Conservation (phyloP, 37 sponge, comb jelly and placozoan genomes). For the Hexactinellida sp. region DNA sequence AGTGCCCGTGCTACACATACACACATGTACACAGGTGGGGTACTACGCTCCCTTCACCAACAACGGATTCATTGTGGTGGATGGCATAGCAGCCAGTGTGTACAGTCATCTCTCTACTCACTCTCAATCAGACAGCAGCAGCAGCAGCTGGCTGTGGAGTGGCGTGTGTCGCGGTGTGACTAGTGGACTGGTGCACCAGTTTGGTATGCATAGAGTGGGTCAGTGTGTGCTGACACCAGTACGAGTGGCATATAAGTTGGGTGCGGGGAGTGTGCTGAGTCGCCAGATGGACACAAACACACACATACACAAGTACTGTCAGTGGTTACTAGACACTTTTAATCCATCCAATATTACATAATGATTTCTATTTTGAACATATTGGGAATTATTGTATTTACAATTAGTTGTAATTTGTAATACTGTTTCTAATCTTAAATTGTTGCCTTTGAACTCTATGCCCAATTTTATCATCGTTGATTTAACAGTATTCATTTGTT, state of each 20-base stretch:
- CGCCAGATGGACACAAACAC: neutral
- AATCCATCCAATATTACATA: neutral
- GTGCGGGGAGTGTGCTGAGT: neutral
- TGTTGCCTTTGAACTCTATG: no score
- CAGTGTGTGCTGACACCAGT: neutral
- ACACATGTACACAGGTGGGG: neutral
- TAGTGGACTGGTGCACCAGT: neutral
- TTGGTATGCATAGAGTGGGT: neutral
- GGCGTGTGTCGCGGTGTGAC: neutral
- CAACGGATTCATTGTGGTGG: neutral
- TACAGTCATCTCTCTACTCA: neutral
- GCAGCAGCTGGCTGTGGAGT: no score
- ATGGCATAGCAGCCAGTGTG: neutral
- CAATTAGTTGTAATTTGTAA: no score
- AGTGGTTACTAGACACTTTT: neutral
- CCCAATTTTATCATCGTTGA: no score
- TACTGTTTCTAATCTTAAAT: no score
- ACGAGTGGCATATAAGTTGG: neutral
- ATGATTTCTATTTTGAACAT: neutral
- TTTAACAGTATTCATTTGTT: no score
- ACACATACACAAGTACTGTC: neutral
- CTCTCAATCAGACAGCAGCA: neutral
- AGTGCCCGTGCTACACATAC: neutral
- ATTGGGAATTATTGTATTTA: neutral
- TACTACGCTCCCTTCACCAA: neutral